A percentile compares a stretch with the other conserved stretches of the same genome.
Conservation (phyloP, 2,797 vertebrate species). For the Tiaroga cobitis region DNA sequence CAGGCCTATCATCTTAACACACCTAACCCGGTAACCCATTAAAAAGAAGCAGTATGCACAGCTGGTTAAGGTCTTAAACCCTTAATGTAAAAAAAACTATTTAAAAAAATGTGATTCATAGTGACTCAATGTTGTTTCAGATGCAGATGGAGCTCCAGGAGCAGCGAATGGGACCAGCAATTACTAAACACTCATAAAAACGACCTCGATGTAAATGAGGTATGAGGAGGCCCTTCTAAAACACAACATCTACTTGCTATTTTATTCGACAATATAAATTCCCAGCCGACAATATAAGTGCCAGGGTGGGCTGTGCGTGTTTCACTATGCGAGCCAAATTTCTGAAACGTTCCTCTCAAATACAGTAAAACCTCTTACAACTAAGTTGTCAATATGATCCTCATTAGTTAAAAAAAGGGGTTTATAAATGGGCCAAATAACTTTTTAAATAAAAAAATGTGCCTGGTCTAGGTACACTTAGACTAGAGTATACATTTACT, state of each 20-base stretch:
- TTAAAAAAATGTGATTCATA: slow-evolving; percentile 36
- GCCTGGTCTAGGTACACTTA: background rate
- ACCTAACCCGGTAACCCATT: background rate
- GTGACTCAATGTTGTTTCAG: slow-evolving; percentile 47
- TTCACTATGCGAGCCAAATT: slow-evolving; percentile 24
- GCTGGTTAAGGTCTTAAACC: slow-evolving; percentile 15
- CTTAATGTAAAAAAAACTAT: slow-evolving; percentile 17
- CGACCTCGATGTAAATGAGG: slow-evolving; percentile 31
- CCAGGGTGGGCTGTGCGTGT: slow-evolving; percentile 38
- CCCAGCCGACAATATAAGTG: slow-evolving; percentile 46
- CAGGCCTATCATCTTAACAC: slow-evolving; percentile 7
- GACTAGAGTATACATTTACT: background rate
- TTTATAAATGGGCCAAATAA: slow-evolving; percentile 26
- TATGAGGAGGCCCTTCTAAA: slow-evolving; percentile 18
- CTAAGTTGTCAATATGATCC: slow-evolving; percentile 12
- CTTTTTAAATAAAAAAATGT: background rate
- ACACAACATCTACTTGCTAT: slow-evolving; percentile 29
- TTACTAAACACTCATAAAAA: slow-evolving; percentile 46
- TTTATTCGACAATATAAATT: slow-evolving; percentile 47
- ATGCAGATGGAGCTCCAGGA: slow-evolving; percentile 30
- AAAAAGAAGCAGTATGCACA: background rate
- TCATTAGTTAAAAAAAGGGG: slow-evolving; percentile 16
- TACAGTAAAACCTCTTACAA: slow-evolving; percentile 34
- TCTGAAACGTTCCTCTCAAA: background rate
- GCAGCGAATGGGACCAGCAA: slow-evolving; percentile 23